phyloP scores from a whole-genome alignment of 92 coral and sea anemone genomes.

The Actinostola sp. region DNA sequence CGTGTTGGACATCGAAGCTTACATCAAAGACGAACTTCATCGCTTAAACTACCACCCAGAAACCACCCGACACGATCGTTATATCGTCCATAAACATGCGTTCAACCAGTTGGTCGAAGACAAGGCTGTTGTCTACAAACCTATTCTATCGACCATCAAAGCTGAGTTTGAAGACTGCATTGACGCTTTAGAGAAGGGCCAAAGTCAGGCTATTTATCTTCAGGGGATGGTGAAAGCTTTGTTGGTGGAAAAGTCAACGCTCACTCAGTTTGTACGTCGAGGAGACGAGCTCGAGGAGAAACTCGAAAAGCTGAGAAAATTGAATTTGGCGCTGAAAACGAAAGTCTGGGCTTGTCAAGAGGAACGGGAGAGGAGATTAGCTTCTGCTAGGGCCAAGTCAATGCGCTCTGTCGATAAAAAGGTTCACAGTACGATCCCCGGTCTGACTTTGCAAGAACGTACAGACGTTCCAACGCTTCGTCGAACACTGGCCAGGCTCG shows the following conservation, averaged over 20 bases:
- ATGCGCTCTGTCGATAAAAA: conserved; percentile 55
- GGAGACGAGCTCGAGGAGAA: conserved; percentile 88
- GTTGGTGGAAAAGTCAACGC: conserved; percentile 80
- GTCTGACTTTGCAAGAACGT: conserved; percentile 72
- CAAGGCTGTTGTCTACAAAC: conserved; percentile 78
- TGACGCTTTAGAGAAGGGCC: conserved; percentile 86
- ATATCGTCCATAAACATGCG: conserved; percentile 76
- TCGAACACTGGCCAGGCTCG: conserved; percentile 57
- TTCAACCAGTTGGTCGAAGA: conserved; percentile 84
- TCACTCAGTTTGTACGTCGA: conserved; percentile 68
- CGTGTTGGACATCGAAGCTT: conserved; percentile 70
- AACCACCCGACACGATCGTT: conserved; percentile 67
- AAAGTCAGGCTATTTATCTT: conserved; percentile 78
- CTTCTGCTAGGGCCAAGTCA: conserved; percentile 64
- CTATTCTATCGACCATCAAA: conserved; percentile 75
- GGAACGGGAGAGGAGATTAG: conserved; percentile 47
- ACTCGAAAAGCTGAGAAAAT: conserved; percentile 50
- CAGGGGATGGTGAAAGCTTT: conserved; percentile 82
- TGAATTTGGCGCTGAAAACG: conserved; percentile 58
- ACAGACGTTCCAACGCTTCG: conserved; percentile 76
- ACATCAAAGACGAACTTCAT: conserved; percentile 70
- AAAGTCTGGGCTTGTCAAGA: conserved; percentile 52
- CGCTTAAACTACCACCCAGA: conserved; percentile 62
- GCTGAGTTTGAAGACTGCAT: conserved; percentile 87
- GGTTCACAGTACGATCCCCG: conserved; percentile 73